Percentiles rank a stretch among this genome's conserved stretches.
Conservation (phyloP, 92 coral and sea anemone genomes). For the Blastomussa wellsi region DNA sequence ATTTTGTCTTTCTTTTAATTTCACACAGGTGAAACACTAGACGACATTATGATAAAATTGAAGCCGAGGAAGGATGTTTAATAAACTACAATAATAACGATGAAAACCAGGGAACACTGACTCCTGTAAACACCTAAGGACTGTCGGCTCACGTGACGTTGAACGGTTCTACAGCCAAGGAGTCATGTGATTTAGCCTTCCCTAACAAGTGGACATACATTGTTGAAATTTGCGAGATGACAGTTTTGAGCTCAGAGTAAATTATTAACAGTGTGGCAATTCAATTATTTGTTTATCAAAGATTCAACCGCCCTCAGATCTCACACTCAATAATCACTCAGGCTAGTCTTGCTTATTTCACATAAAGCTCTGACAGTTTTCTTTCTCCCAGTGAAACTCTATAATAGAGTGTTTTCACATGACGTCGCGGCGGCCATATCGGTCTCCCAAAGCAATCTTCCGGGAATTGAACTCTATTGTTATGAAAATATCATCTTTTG, state of each 20-base stretch:
- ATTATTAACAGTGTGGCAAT: too few species aligned
- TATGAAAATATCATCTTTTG: too few species aligned
- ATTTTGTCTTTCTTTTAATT: conserved; percentile 1
- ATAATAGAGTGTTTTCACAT: too few species aligned
- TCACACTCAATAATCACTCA: neutral
- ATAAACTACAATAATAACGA: neutral
- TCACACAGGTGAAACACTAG: conserved; percentile 59
- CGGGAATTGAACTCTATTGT: too few species aligned
- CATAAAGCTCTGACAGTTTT: too few species aligned
- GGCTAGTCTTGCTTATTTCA: neutral
- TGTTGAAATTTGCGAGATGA: too few species aligned
- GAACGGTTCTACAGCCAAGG: neutral
- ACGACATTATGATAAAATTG: conserved; percentile 46
- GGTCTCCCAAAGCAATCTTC: too few species aligned
- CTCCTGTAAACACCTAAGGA: neutral
- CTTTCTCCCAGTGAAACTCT: too few species aligned
- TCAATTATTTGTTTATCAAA: too few species aligned
- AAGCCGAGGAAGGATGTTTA: conserved; percentile 25
- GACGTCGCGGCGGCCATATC: too few species aligned
- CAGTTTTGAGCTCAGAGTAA: too few species aligned
- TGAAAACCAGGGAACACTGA: neutral
- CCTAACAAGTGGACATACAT: neutral
- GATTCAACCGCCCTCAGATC: neutral
- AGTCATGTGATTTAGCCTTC: neutral
- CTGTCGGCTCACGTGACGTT: neutral